Percentiles rank a stretch among this genome's conserved stretches.
Evolutionary conservation across 2,113 vertebrate genomes (phyloP).

Genomic region (Caranx ignobilis): DNA sequence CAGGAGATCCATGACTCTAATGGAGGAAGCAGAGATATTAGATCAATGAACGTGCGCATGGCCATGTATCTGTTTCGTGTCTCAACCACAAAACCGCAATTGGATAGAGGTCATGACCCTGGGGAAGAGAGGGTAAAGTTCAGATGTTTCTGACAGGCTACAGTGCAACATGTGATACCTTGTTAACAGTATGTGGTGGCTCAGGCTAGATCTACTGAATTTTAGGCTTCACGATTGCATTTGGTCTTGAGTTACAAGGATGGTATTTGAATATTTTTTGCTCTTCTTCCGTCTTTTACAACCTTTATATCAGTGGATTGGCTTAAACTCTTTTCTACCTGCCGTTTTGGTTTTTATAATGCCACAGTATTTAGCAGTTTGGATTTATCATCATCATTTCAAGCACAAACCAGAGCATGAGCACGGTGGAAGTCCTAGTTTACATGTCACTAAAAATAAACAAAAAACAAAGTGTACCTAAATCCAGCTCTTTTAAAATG

Average conservation of each 20-base stretch:
- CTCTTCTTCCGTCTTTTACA: too few species aligned
- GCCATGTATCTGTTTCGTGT: slow-evolving; percentile 46
- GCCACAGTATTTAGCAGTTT: background rate
- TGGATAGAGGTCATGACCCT: slow-evolving; percentile 54
- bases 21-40: slow-evolving; percentile 34
- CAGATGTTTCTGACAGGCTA: slow-evolving; percentile 26
- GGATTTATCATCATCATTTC: background rate
- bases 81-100: slow-evolving; percentile 55
- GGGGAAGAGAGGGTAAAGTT: slow-evolving; percentile 36
- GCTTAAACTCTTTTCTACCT: too few species aligned
- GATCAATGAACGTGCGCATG: slow-evolving; percentile 44
- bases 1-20: slow-evolving; percentile 55
- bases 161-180: slow-evolving; percentile 2
- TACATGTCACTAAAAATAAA: background rate
- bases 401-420: background rate
- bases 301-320: background rate
- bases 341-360: background rate
- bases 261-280: too few species aligned
- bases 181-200: slow-evolving; percentile 3
- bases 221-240: background rate
- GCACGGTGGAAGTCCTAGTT: background rate
- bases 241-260: background rate
- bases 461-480: background rate
- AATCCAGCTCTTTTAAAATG: background rate
- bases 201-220: background rate